phyloP scores from a whole-genome alignment of 2,888 invertebrate genomes.

The Ametastegia equiseti region DNA sequence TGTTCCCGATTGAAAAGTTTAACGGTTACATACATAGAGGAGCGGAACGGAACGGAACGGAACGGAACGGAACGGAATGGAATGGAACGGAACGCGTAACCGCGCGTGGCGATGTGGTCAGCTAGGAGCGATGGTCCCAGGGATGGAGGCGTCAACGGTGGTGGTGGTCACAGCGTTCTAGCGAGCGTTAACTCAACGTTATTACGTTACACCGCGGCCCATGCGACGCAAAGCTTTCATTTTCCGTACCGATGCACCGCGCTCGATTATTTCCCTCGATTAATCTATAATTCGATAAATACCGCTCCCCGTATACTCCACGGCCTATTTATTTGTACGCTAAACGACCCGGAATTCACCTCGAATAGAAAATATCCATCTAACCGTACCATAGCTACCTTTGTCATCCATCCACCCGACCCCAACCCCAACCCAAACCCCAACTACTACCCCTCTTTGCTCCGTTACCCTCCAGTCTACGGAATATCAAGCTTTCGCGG shows the following conservation, averaged over 20 bases:
- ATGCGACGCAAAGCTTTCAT: conserved; percentile 64
- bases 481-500: neutral
- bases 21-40: neutral
- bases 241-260: conserved; percentile 61
- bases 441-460: neutral
- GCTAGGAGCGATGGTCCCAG: neutral
- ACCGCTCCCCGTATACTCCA: conserved; percentile 56
- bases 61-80: neutral
- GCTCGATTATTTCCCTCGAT: conserved; percentile 65
- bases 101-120: neutral
- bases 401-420: neutral
- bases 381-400: conserved; percentile 17
- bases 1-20: conserved; percentile 40
- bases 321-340: conserved; percentile 56
- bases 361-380: conserved; percentile 36
- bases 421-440: neutral
- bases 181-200: conserved; percentile 54
- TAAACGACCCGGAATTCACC: conserved; percentile 35
- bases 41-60: neutral
- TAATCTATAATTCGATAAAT: conserved; percentile 67
- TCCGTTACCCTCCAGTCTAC: neutral
- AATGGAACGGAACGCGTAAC: neutral
- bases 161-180: conserved; percentile 26
- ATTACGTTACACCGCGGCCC: conserved; percentile 55
- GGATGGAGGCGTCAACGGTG: neutral